phyloP scores from a whole-genome alignment of 2,113 vertebrate species.

The Potamarius usumacintae region DNA sequence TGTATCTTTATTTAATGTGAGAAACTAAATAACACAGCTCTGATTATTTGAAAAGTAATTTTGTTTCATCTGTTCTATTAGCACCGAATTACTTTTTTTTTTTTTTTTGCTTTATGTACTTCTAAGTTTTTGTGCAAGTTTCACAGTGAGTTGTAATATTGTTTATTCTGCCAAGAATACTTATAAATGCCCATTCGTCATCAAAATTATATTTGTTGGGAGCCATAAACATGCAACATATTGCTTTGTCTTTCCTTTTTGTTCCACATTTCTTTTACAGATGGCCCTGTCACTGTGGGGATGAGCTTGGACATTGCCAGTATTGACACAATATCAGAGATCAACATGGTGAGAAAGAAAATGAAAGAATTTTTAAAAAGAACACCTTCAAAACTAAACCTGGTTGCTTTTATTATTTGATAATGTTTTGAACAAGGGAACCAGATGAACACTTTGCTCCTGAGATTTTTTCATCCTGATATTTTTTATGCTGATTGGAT shows the following conservation, averaged over 20 bases:
- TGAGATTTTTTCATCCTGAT: not conserved
- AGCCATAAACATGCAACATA: not conserved
- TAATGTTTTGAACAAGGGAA: not conserved
- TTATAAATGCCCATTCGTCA: slow-evolving; percentile 5
- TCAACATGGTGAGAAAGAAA: slow-evolving; percentile 82
- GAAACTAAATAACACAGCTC: not conserved
- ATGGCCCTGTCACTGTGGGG: slow-evolving; percentile 85
- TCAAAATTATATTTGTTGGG: not conserved
- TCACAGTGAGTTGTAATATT: slow-evolving; percentile 2
- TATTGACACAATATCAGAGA: slow-evolving; percentile 91
- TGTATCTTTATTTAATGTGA: not conserved
- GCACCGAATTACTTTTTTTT: not conserved
- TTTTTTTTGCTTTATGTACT: not conserved
- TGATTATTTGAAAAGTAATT: not conserved
- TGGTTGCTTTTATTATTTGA: not conserved
- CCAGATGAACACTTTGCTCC: not conserved
- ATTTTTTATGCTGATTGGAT: not conserved
- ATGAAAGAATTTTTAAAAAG: not conserved
- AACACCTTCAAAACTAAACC: not conserved
- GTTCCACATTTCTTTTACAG: slow-evolving; percentile 55
- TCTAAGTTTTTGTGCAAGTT: slow-evolving; percentile 16
- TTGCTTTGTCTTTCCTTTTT: not conserved
- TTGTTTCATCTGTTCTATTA: slow-evolving; percentile 10
- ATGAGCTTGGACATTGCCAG: slow-evolving; percentile 93
- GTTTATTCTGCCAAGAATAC: slow-evolving; percentile 5